A percentile compares a stretch with the other conserved stretches of the same genome.
Evolutionary conservation across 2,888 invertebrate species (phyloP).

Genomic region (Phyto melanocephala): DNA sequence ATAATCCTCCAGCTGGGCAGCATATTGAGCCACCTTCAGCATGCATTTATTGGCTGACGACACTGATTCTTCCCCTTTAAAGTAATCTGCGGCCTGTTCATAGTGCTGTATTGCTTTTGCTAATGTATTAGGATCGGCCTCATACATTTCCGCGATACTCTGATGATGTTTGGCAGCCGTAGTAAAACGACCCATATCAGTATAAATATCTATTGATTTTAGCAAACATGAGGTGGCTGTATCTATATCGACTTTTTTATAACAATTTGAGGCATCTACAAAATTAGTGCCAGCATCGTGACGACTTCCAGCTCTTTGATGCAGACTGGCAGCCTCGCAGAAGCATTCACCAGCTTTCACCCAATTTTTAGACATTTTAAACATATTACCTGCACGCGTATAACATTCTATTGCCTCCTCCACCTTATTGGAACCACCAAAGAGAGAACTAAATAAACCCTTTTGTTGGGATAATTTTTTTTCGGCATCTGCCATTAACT

Average conservation of each 20-base stretch:
- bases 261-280: constrained; percentile 98
- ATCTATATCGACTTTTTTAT: constrained; percentile 86
- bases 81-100: constrained; percentile 99
- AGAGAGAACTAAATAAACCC: constrained; percentile 78
- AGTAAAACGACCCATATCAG: constrained; percentile 98
- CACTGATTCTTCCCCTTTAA: constrained; percentile 97
- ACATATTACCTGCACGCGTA: constrained; percentile 96
- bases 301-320: constrained; percentile 91
- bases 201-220: constrained; percentile 97
- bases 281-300: constrained; percentile 98
- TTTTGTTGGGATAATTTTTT: constrained; percentile 83
- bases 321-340: constrained; percentile 92
- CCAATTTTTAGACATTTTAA: constrained; percentile 99
- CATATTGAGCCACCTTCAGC: constrained; percentile 97
- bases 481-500: constrained; percentile 95
- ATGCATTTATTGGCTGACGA: constrained; percentile 99
- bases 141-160: constrained; percentile 97
- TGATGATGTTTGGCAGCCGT: constrained; percentile 99
- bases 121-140: constrained; percentile 86
- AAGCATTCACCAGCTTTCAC: constrained; percentile 96
- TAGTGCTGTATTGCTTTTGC: constrained; percentile 91
- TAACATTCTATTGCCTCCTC: constrained; percentile 98
- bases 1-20: constrained; percentile 97
- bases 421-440: constrained; percentile 84
- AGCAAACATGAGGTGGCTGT: constrained; percentile 93